Evolutionary conservation across 2,113 vertebrate genomes (phyloP).

Genomic region (Pelecanus crispus): DNA sequence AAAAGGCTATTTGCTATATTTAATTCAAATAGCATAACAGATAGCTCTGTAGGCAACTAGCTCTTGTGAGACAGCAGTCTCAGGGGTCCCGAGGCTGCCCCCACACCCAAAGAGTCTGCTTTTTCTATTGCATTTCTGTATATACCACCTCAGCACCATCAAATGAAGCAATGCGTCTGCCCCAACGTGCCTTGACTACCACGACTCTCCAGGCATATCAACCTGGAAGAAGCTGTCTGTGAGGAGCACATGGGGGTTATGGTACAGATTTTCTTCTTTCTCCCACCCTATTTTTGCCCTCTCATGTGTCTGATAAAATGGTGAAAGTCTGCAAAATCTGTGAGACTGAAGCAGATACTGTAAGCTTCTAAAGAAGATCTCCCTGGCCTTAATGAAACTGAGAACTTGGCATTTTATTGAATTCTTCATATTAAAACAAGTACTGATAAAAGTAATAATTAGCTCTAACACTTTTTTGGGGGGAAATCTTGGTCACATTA

Average conservation of each 20-base stretch:
- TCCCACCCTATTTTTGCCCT: neutral
- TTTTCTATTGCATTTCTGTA: neutral
- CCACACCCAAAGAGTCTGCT: accelerated
- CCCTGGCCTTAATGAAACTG: neutral
- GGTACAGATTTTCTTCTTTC: neutral
- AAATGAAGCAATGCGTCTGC: neutral
- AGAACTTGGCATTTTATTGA: neutral
- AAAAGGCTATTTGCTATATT: neutral
- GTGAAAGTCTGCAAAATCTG: neutral
- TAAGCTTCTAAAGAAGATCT: neutral
- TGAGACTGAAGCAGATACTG: neutral
- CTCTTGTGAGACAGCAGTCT: neutral
- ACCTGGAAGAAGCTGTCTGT: neutral
- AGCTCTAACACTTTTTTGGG: neutral
- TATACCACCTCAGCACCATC: neutral
- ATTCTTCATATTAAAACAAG: neutral
- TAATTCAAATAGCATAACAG: neutral
- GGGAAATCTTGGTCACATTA: neutral
- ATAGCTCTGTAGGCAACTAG: neutral
- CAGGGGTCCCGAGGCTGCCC: neutral
- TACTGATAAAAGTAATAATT: neutral
- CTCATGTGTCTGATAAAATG: neutral
- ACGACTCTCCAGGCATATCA: accelerated
- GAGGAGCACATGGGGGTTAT: neutral
- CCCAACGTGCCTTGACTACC: accelerated